Conservation (phyloP, 2,888 invertebrate species). For the Spicauda simplicius region DNA sequence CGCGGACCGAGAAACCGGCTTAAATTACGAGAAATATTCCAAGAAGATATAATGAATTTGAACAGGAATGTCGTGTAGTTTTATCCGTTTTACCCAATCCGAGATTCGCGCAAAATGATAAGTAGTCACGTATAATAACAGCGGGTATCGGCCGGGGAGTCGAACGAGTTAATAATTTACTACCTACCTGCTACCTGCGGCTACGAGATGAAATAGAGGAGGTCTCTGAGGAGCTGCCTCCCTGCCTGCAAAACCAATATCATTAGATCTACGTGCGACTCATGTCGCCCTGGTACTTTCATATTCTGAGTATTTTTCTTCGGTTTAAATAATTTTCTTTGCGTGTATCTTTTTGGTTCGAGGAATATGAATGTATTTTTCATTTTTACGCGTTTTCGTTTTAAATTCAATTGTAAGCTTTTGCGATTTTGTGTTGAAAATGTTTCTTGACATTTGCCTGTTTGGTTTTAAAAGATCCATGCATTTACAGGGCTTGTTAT, state of each 20-base stretch:
- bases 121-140: conserved; percentile 37
- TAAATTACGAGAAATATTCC: conserved; percentile 25
- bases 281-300: conserved; percentile 59
- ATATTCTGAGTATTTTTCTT: conserved; percentile 35
- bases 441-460: background rate
- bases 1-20: conserved; percentile 23
- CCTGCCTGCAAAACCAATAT: conserved; percentile 72
- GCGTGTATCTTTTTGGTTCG: background rate
- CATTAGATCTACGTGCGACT: conserved; percentile 71
- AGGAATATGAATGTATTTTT: background rate
- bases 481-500: too few relatives aligned
- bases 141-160: conserved; percentile 48
- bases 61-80: conserved; percentile 43
- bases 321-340: conserved; percentile 3
- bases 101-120: conserved; percentile 35
- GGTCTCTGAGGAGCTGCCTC: conserved; percentile 64
- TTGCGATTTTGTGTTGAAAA: background rate
- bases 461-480: background rate
- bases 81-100: conserved; percentile 31
- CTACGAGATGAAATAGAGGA: conserved; percentile 65
- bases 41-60: conserved; percentile 33
- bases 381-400: background rate
- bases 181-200: conserved; percentile 52
- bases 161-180: conserved; percentile 67
- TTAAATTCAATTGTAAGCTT: background rate